A percentile compares a stretch with the other conserved stretches of the same genome.
Evolutionary conservation across 2,113 vertebrate genomes (phyloP).

Genomic region (Ochotona curzoniae): DNA sequence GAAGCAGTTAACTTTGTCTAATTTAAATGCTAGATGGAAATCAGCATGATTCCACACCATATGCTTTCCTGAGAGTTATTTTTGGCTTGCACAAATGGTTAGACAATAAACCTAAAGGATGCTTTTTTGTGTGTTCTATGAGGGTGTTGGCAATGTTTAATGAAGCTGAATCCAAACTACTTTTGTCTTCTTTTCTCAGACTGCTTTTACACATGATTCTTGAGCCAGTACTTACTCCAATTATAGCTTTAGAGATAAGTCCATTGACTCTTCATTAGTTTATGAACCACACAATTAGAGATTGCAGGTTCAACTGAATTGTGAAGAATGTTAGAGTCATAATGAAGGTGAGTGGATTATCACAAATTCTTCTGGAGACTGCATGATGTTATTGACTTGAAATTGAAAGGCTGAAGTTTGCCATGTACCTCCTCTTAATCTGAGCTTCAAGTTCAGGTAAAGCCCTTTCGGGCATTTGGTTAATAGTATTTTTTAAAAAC

Average conservation of each 20-base stretch:
- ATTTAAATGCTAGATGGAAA: conserved; percentile 49
- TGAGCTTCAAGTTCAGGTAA: background rate
- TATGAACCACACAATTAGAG: conserved; percentile 2
- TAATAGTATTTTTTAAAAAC: background rate
- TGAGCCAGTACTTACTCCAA: background rate
- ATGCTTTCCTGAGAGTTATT: conserved; percentile 68
- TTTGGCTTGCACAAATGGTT: conserved; percentile 63
- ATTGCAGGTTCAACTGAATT: conserved; percentile 5
- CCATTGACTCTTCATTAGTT: background rate
- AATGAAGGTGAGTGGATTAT: conserved; percentile 9
- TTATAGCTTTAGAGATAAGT: background rate
- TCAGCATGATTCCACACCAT: conserved; percentile 36
- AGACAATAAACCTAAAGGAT: conserved; percentile 57
- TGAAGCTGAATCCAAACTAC: conserved; percentile 10
- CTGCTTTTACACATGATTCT: background rate
- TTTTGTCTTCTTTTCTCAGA: background rate
- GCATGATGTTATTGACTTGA: background rate
- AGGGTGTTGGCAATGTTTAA: background rate
- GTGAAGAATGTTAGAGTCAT: conserved; percentile 48
- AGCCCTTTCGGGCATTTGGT: background rate
- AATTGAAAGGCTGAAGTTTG: conserved; percentile 24
- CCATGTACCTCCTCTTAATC: background rate
- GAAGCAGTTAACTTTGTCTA: conserved; percentile 43
- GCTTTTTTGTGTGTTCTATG: conserved; percentile 3
- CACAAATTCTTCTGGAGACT: conserved; percentile 20